phyloP scores from a whole-genome alignment of 2,888 invertebrate genomes.

The Venustoraphidia nigricollis region DNA sequence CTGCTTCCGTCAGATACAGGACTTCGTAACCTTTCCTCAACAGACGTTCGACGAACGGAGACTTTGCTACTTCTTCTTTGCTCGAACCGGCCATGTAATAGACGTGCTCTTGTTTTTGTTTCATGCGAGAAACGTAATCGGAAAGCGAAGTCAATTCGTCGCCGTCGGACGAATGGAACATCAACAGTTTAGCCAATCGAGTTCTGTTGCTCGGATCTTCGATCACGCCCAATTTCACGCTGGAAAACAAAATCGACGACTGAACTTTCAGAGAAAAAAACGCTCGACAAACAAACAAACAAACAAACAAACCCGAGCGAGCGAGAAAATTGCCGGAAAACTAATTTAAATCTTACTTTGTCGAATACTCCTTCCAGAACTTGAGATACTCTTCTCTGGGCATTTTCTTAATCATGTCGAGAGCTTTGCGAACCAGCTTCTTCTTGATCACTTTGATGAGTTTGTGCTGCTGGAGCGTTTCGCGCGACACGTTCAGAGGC shows the following conservation, averaged over 20 bases:
- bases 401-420: slow-evolving; percentile 97
- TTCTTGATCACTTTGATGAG: slow-evolving; percentile 98
- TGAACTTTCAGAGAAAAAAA: too few relatives aligned
- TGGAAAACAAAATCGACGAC: slow-evolving; percentile 22
- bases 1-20: slow-evolving; percentile 85
- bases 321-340: too few relatives aligned
- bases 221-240: slow-evolving; percentile 89
- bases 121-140: slow-evolving; percentile 92
- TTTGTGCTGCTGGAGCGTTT: slow-evolving; percentile 97
- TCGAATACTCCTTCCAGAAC: slow-evolving; percentile 99
- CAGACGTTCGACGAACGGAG: slow-evolving; percentile 92
- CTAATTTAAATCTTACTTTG: slow-evolving; percentile 39
- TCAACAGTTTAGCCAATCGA: slow-evolving; percentile 83
- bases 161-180: slow-evolving; percentile 70
- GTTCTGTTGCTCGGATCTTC: slow-evolving; percentile 96
- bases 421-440: slow-evolving; percentile 90
- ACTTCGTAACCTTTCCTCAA: slow-evolving; percentile 91
- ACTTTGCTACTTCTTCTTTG: slow-evolving; percentile 70
- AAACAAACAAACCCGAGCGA: too few relatives aligned
- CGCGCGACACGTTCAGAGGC: slow-evolving; percentile 94
- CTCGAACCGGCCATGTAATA: slow-evolving; percentile 91
- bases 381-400: slow-evolving; percentile 73
- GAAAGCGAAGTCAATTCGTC: slow-evolving; percentile 56
- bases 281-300: too few relatives aligned
- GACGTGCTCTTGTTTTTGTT: slow-evolving; percentile 83